Base-by-base conservation (phyloP, 2,888 invertebrate genomes). In the Junonia oenone region DNA sequence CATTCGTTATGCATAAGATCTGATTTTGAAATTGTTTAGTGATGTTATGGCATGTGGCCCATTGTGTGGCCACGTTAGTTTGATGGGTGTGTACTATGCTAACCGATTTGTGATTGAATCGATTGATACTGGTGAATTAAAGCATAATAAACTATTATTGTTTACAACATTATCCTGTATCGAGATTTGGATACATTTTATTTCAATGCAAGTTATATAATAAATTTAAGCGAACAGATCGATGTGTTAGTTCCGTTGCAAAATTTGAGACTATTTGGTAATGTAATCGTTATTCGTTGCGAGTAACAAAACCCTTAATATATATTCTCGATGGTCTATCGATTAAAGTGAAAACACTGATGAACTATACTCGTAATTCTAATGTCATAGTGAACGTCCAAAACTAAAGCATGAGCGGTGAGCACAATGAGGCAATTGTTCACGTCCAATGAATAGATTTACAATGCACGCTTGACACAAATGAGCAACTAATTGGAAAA, bases 1-100 rank as follows among this genome's bases (percentile, higher is more conserved):
- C 75, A 86, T 86, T 86, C 86, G 86, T 85, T 87, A 89, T 86
- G 89, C 87, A 85, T 87, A 84, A 82, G 84, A 86, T 86, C 85
- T 81, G 85, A 89, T 87, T 87, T 84, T 79, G 83, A 84, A 83
- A 86, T 83, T 86, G 85, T 88, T 87, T 87, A 86, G 87, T 85
- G 81, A 81, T 89, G 87, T 88, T 88, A 77, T 86, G 84, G 83
- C 83, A 74, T 82, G 73, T 67, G 74, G 71, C 69, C 79, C 73
- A 81, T 82, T 82, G 83, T 87, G 79, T 74, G 69, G 71, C 71
- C 79, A 72, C 74, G 63, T 83, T 85, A 87, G 87, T 87, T 79
- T 76, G 84, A 83, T 87, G 85, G 88, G 87, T 77, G 88, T 86
- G 81, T 75, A 78, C 83, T 84, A 83, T 83, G 83, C 78, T 85